A percentile compares a stretch with the other conserved stretches of the same genome.
Conservation (phyloP, 2,113 vertebrate species). For the Rhegmatorhina hoffmannsi region DNA sequence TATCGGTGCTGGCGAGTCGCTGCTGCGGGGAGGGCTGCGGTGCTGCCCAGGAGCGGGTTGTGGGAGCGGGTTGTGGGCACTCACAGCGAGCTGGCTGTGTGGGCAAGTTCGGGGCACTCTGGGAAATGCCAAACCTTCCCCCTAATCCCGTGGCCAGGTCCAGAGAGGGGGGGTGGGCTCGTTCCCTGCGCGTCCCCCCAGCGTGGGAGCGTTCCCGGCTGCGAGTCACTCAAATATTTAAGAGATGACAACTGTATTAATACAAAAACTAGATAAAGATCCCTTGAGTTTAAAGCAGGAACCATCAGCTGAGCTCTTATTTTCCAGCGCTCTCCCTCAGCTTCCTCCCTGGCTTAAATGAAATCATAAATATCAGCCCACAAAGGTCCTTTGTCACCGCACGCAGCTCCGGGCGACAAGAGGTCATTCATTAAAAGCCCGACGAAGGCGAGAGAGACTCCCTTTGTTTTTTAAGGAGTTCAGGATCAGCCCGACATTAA, state of each 20-base stretch:
- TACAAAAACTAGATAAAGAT: constrained; percentile 26
- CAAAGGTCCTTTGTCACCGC: constrained; percentile 49
- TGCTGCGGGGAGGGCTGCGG: background rate
- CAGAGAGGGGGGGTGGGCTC: background rate
- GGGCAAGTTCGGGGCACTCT: rapidly evolving
- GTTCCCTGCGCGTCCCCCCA: rapidly evolving
- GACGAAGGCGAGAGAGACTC: constrained; percentile 48
- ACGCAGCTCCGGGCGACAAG: constrained; percentile 49
- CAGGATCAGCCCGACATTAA: background rate
- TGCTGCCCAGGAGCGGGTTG: too few relatives aligned
- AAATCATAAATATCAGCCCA: constrained; percentile 60
- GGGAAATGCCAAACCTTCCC: background rate
- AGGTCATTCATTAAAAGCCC: constrained; percentile 62
- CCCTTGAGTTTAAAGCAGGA: constrained; percentile 47
- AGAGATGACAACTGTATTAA: constrained; percentile 47
- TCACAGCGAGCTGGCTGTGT: background rate
- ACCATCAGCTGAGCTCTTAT: constrained; percentile 18
- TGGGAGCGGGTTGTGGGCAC: rapidly evolving
- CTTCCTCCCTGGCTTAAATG: constrained; percentile 28
- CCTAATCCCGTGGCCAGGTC: rapidly evolving
- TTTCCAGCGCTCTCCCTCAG: constrained; percentile 1
- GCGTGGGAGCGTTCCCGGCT: rapidly evolving
- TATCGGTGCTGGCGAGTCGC: background rate
- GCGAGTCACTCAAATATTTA: background rate
- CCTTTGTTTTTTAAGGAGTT: constrained; percentile 51